Evolutionary conservation across 2,888 invertebrate genomes (phyloP).

Genomic region (Pilophorus perplexus): DNA sequence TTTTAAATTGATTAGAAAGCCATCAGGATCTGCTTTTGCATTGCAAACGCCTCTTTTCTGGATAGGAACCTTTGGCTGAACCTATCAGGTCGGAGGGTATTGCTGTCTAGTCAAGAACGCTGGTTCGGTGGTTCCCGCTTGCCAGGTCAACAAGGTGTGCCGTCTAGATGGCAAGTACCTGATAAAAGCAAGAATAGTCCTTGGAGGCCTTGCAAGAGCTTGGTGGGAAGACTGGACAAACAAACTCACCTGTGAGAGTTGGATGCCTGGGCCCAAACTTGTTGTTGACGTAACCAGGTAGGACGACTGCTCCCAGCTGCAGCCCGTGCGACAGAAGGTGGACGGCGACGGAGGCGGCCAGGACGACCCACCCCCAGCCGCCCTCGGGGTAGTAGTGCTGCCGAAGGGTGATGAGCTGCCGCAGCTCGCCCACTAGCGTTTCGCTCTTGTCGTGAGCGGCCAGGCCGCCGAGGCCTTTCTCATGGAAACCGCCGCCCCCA

Average conservation of each 20-base stretch:
- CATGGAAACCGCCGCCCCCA: slow-evolving; percentile 51
- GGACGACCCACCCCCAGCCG: slow-evolving; percentile 82
- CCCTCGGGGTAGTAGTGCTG: slow-evolving; percentile 83
- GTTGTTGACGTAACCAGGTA: slow-evolving; percentile 51
- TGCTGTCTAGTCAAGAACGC: no score
- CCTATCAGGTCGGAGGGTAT: no score
- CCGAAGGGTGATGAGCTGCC: slow-evolving; percentile 61
- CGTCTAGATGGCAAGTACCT: background rate
- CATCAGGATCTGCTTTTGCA: no score
- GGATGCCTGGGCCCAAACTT: slow-evolving; percentile 45
- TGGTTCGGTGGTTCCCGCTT: no score
- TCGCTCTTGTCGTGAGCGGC: slow-evolving; percentile 51
- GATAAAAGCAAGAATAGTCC: background rate
- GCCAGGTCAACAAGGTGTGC: background rate
- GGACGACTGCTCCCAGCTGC: slow-evolving; percentile 62
- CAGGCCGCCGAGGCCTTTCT: slow-evolving; percentile 28
- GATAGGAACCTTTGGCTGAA: no score
- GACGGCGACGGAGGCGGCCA: slow-evolving; percentile 68
- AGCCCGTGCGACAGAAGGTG: slow-evolving; percentile 73
- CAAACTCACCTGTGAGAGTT: slow-evolving; percentile 44
- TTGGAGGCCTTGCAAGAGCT: no score
- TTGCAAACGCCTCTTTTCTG: no score
- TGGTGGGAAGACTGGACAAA: no score
- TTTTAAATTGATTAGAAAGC: background rate
- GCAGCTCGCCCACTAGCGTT: slow-evolving; percentile 42